These are phyloP conservation scores for Drosophila mimica DNA, from an alignment of 2,888 invertebrate genomes.

Conservation along the genomic window DNA sequence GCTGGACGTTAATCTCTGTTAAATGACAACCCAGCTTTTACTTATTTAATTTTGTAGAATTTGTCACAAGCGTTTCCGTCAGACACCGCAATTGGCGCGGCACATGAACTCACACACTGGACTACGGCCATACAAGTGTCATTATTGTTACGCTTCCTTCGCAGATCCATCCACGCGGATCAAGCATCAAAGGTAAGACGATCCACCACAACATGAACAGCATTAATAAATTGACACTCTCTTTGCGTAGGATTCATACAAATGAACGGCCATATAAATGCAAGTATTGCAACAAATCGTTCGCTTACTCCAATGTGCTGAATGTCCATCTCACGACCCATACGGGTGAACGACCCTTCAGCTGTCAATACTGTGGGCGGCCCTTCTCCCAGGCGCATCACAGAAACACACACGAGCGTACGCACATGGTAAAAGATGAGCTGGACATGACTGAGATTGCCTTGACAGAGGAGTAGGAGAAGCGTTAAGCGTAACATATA, in stretches of 20 bases:
- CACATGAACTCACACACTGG: slow-evolving; percentile 83
- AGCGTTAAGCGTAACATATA: not conserved
- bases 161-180: slow-evolving; percentile 84
- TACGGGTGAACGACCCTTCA: slow-evolving; percentile 82
- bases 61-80: slow-evolving; percentile 81
- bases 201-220: not conserved
- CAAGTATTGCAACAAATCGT: slow-evolving; percentile 75
- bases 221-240: not conserved
- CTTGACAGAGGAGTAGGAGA: slow-evolving; percentile 39
- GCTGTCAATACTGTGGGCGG: slow-evolving; percentile 75
- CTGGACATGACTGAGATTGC: slow-evolving; percentile 21
- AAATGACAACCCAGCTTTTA: not conserved
- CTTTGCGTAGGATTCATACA: slow-evolving; percentile 76
- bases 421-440: slow-evolving; percentile 38
- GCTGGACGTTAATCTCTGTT: not conserved
- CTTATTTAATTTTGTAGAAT: slow-evolving; percentile 60
- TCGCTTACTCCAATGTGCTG: slow-evolving; percentile 82
- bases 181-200: slow-evolving; percentile 81
- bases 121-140: slow-evolving; percentile 82
- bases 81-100: slow-evolving; percentile 81
- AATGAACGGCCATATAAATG: slow-evolving; percentile 83
- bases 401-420: slow-evolving; percentile 79
- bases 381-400: slow-evolving; percentile 81
- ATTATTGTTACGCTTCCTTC: slow-evolving; percentile 81
- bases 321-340: slow-evolving; percentile 81